A percentile compares a stretch with the other conserved stretches of the same genome.
Evolutionary conservation across 2,113 vertebrate genomes (phyloP).

Genomic region (human): DNA sequence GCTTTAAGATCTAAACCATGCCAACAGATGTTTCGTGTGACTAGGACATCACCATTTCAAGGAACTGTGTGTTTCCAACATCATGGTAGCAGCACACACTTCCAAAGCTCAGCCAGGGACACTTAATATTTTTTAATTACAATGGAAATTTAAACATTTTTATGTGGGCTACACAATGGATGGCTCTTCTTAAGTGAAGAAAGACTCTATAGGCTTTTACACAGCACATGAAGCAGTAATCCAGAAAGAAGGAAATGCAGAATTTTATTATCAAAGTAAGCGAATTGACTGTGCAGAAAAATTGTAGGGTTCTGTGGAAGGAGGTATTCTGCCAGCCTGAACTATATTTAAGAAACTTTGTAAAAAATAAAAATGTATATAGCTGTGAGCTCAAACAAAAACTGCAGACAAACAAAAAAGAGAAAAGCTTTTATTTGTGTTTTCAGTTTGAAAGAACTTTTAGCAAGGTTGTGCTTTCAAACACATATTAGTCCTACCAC

Average conservation of each 20-base stretch:
- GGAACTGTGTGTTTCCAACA: slow-evolving; percentile 61
- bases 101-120: slow-evolving; percentile 82
- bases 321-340: slow-evolving; percentile 89
- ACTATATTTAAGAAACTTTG: slow-evolving; percentile 94
- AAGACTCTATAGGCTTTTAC: slow-evolving; percentile 78
- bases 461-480: slow-evolving; percentile 88
- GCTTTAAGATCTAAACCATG: slow-evolving; percentile 83
- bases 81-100: slow-evolving; percentile 68
- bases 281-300: slow-evolving; percentile 85
- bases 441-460: slow-evolving; percentile 90
- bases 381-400: slow-evolving; percentile 85
- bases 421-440: slow-evolving; percentile 88
- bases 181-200: slow-evolving; percentile 80
- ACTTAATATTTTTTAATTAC: slow-evolving; percentile 46
- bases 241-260: slow-evolving; percentile 78
- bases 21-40: slow-evolving; percentile 47
- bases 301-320: slow-evolving; percentile 83
- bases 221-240: slow-evolving; percentile 75
- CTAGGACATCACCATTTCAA: slow-evolving; percentile 54
- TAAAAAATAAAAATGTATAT: slow-evolving; percentile 84
- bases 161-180: slow-evolving; percentile 85
- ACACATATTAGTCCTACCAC: slow-evolving; percentile 88
- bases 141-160: slow-evolving; percentile 75
- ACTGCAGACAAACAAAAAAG: neutral
- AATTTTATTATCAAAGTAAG: slow-evolving; percentile 83